phyloP scores from a whole-genome alignment of 2,797 vertebrate species.

The Trichosurus vulpecula region DNA sequence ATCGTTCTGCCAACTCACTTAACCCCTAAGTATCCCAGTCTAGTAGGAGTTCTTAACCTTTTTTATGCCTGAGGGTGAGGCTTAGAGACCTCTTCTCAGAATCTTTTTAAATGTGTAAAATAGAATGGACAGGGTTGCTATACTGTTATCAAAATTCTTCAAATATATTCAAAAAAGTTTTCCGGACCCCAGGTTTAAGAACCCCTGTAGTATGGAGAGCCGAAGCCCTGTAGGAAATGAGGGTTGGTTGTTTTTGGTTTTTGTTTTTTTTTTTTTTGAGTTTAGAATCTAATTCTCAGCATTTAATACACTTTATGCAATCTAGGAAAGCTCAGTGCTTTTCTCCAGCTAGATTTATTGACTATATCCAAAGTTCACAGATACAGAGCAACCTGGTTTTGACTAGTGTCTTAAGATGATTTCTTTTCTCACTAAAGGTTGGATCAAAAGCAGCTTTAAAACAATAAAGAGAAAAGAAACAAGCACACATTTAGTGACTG shows the following conservation, averaged over 20 bases:
- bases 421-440: not conserved
- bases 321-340: not conserved
- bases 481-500: not conserved
- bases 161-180: not conserved
- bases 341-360: not conserved
- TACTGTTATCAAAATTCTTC: not conserved
- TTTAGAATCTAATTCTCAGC: not conserved
- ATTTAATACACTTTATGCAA: not conserved
- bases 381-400: not conserved
- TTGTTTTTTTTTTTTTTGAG: not conserved
- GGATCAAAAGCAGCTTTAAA: not conserved
- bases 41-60: not conserved
- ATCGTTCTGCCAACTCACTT: not conserved
- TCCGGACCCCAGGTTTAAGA: too few relatives aligned
- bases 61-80: not conserved
- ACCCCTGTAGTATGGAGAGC: too few relatives aligned
- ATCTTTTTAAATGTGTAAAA: not conserved
- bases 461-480: not conserved
- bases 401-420: not conserved
- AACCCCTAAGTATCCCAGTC: not conserved
- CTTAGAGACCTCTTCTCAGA: not conserved
- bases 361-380: not conserved
- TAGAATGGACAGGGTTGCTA: not conserved
- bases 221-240: not conserved
- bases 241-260: too few relatives aligned